phyloP scores from a whole-genome alignment of 2,113 vertebrate species.

The Excalfactoria chinensis region DNA sequence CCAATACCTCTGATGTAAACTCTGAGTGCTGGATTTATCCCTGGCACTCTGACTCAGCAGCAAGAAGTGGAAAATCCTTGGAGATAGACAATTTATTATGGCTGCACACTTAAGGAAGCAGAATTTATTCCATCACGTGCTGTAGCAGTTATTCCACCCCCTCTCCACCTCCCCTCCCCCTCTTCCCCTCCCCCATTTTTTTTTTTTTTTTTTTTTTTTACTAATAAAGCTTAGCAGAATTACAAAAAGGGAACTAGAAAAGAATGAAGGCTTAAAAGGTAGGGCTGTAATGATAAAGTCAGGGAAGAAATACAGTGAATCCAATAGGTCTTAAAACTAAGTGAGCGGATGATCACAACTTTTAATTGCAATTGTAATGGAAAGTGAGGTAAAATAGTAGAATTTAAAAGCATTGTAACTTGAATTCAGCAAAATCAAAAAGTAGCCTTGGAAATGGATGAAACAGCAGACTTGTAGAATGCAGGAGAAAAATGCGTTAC shows the following conservation, averaged over 20 bases:
- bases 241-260: neutral
- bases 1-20: neutral
- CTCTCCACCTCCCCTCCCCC: neutral
- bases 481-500: neutral
- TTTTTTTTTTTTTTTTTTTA: neutral
- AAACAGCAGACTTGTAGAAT: neutral
- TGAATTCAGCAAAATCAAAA: neutral
- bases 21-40: neutral
- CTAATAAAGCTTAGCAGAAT: neutral
- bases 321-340: neutral
- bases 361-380: neutral
- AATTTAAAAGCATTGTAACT: neutral
- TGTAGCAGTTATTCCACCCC: neutral
- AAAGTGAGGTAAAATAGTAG: neutral
- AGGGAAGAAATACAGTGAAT: neutral
- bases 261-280: neutral
- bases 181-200: neutral
- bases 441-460: neutral
- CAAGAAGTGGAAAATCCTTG: neutral
- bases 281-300: neutral
- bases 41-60: neutral
- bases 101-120: neutral
- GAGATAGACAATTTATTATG: neutral
- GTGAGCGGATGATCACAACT: neutral
- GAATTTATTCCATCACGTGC: neutral